Base-by-base conservation (phyloP, 2,113 vertebrate genomes). In the Callithrix jacchus region DNA sequence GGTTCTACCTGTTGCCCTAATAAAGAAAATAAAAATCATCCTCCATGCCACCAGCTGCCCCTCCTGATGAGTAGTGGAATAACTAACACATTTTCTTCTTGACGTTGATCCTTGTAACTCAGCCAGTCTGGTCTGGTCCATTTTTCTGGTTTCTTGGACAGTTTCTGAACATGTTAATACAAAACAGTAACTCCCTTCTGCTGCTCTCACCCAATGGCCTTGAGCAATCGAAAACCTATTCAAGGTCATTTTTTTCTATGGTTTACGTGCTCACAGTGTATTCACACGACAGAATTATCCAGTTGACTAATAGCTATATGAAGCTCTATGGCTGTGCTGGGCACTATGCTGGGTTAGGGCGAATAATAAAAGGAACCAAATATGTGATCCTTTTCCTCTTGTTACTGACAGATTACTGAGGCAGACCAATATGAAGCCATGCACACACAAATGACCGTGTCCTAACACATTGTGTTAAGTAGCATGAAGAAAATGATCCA, bases 21-120 rank as follows among this genome's bases (percentile, higher is more conserved):
- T 37, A 83, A 73, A 96, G 77, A 89, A 90, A 93, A 68, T 58
- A n/a, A 30, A 47, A 70, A 89, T 76, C 35, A 30, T 49, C 70
- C 49, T 91, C 47, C 25, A 4, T 23, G 87, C 58, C 70, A 52
- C 35, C n/a, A 52, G 35, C 49, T 86, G 47, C 54, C 79, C 89
- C 74, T 86, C 52, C 12, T 47, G 64, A 82, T 23, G n/a, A 89
- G 40, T 40, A 66, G 68, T 91, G 45, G 52, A 83, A 74, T 86
- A 74, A 84, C 37, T 2, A 42, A 94, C 10, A n/a, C 0, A 9
- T 73, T 95, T 97, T 64, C 71, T 68, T 77, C 56, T 37, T 58
- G 23, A 68, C 4, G 0, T 37, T 84, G 81, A 61, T 13, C 17
- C 30, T 94, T 30, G n/a, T 42, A 82, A 8, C 11, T 3, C 32